These are phyloP conservation scores for Halichoeres trimaculatus DNA, from an alignment of 2,113 vertebrate genomes.

Conservation along the genomic window DNA sequence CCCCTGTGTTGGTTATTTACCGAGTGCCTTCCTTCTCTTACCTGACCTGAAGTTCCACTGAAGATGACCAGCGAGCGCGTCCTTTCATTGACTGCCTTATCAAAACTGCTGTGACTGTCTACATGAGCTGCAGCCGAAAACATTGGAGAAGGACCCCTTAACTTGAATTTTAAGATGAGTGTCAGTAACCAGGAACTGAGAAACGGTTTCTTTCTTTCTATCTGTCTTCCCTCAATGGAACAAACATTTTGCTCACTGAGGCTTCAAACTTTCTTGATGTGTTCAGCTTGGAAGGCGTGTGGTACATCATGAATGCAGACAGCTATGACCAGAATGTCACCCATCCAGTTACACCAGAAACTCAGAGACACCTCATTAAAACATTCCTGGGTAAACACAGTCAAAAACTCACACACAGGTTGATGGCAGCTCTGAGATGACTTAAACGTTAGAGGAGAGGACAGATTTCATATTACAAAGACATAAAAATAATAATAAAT, in stretches of 20 bases:
- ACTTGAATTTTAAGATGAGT: slow-evolving; percentile 9
- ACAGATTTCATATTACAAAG: not conserved
- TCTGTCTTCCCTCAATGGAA: not conserved
- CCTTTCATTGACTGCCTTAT: slow-evolving; percentile 45
- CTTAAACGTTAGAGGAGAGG: not conserved
- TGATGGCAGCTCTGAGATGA: not conserved
- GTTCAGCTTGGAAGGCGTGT: slow-evolving; percentile 61
- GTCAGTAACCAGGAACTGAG: not conserved
- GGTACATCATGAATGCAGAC: slow-evolving; percentile 8
- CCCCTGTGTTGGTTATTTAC: not conserved
- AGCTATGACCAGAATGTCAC: slow-evolving; percentile 75
- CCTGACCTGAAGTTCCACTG: slow-evolving; percentile 56
- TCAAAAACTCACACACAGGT: not conserved
- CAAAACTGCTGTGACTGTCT: slow-evolving; percentile 16
- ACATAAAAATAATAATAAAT: too few relatives aligned
- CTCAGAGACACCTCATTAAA: slow-evolving; percentile 49
- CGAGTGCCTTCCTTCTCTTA: slow-evolving; percentile 50
- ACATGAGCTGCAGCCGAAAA: slow-evolving; percentile 12
- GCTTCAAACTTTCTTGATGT: slow-evolving; percentile 16
- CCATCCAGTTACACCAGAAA: slow-evolving; percentile 66
- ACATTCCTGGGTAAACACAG: slow-evolving; percentile 43
- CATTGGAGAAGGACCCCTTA: slow-evolving; percentile 1
- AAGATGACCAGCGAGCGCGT: slow-evolving; percentile 22
- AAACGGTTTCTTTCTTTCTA: not conserved
- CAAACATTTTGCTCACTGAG: slow-evolving; percentile 16